Evolutionary conservation across 1,140 invertebrate species (phyloP).

Genomic region (Heliconius himera): DNA sequence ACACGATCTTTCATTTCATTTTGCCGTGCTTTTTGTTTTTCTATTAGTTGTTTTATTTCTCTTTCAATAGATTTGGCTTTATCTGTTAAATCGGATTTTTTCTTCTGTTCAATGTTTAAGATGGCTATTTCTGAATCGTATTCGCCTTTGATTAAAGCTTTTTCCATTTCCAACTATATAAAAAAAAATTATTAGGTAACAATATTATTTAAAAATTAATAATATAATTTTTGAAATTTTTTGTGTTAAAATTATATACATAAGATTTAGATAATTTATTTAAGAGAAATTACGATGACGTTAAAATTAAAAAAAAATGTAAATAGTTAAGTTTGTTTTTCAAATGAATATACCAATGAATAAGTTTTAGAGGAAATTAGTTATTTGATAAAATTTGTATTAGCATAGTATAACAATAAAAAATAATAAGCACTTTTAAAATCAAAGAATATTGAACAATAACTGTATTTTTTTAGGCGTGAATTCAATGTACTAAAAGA

Average conservation of each 20-base stretch:
- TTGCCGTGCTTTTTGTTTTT: constrained; percentile 82
- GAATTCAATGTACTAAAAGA: constrained; percentile 1
- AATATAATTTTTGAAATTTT: background rate
- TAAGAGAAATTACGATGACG: too few species aligned
- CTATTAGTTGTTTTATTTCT: constrained; percentile 78
- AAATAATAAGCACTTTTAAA: too few species aligned
- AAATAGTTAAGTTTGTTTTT: too few species aligned
- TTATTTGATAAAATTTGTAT: too few species aligned
- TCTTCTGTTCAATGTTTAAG: constrained; percentile 87
- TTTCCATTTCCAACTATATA: constrained; percentile 91
- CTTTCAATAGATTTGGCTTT: constrained; percentile 81
- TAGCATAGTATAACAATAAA: too few species aligned
- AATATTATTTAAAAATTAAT: background rate
- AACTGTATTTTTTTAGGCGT: too few species aligned
- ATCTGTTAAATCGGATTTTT: constrained; percentile 85
- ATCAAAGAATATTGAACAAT: too few species aligned
- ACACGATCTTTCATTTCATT: constrained; percentile 84
- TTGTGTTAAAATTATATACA: too few species aligned
- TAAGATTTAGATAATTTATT: too few species aligned
- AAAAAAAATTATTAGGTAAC: constrained; percentile 25
- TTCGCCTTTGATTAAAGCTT: constrained; percentile 91
- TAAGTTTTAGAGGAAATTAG: too few species aligned
- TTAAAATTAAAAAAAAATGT: too few species aligned
- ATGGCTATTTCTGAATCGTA: constrained; percentile 89
- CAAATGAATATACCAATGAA: too few species aligned